Base-by-base conservation (phyloP, 2,113 vertebrate species). In the Albula goreensis region DNA sequence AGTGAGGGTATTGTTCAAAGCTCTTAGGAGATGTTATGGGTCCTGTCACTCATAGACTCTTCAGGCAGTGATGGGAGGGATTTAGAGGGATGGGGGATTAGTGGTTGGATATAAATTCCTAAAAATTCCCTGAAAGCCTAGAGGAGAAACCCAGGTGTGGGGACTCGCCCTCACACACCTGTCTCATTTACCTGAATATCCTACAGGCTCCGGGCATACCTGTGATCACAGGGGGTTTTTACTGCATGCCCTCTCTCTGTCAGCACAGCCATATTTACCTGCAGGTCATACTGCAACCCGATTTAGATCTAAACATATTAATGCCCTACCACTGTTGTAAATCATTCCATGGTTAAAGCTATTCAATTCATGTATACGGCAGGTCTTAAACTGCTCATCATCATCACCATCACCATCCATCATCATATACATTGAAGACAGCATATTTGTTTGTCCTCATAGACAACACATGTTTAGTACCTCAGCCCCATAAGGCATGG, bases 131-230 rank as follows among this genome's bases (percentile, higher is more conserved):
- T 83, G 86, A 89, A 86, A 60, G 83, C 81, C 60, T n/a, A 56
- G 2, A 63, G 15, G 31, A 80, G 52, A 53, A 77, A 87, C 50
- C 22, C 93, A 95, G 93, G 93, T 95, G 93, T 92, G 87, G 78
- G 85, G 86, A 57, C 85, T 84, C 7, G 85, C 90, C 92, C 88
- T 50, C 80, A 90, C 89, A 91, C 85, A 48, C 88, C 89, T 83
- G 81, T 84, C 88, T n/a, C 90, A 91, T 70, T 56, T 70, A 50
- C 89, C 84, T 81, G 51, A 89, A 90, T 87, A 13, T 89, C 91
- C 92, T 85, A 79, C 87, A 79, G 92, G 91, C 83, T 81, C 51
- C 89, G 84, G 63, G 85, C 90, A 83, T 84, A 86, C 88, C 85
- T 90, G 88, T 89, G 89, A 93, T 92, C 89, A 90, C 85, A 82